Evolutionary conservation across 2,113 vertebrate species (phyloP).

Genomic region (Polypterus senegalus): DNA sequence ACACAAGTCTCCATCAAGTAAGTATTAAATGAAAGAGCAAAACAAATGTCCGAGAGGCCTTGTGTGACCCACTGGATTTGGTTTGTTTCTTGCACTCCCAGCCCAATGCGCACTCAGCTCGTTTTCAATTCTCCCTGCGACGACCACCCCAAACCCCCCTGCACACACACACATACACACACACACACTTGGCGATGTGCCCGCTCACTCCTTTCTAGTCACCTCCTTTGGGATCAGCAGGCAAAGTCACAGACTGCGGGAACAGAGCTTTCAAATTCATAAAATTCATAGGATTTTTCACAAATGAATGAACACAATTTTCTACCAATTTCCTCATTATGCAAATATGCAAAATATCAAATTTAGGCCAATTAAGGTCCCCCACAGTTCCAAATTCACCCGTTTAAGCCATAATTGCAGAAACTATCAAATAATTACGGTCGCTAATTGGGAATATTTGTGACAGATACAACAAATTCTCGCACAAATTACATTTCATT

Average conservation of each 20-base stretch:
- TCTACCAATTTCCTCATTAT: constrained; percentile 99
- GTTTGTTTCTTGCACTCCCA: no score
- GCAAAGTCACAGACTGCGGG: constrained; percentile 93
- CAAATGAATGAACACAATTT: constrained; percentile 99
- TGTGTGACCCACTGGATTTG: no score
- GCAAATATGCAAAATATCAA: constrained; percentile 99
- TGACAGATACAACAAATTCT: constrained; percentile 99
- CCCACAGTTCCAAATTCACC: constrained; percentile 96
- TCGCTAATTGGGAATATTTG: constrained; percentile 99
- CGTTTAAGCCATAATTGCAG: constrained; percentile 97
- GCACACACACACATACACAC: constrained; percentile 23
- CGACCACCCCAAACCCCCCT: constrained; percentile 13
- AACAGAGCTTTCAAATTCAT: constrained; percentile 99
- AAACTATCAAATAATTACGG: constrained; percentile 99
- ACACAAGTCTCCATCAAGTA: no score
- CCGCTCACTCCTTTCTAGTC: constrained; percentile 61
- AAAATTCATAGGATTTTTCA: constrained; percentile 97
- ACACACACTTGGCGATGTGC: constrained; percentile 61
- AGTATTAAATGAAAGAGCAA: no score
- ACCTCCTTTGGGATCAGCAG: constrained; percentile 80
- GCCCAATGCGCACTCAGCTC: no score
- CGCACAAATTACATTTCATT: constrained; percentile 98
- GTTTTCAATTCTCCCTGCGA: no score
- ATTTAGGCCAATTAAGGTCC: constrained; percentile 98
- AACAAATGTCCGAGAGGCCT: no score